phyloP scores from a whole-genome alignment of 2,113 vertebrate genomes.

The Lampris incognitus region DNA sequence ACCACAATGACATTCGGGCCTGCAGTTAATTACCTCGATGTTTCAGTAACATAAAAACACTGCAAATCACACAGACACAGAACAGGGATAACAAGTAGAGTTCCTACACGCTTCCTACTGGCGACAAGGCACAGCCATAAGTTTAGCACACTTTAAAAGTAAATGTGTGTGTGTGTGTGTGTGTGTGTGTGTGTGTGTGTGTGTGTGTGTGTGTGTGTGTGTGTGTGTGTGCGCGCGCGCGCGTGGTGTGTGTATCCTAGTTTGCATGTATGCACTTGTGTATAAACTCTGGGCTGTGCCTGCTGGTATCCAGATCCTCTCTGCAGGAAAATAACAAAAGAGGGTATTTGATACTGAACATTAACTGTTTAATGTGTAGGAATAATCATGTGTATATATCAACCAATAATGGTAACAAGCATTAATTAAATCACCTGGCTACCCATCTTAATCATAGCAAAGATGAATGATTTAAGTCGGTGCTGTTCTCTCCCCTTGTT shows the following conservation, averaged over 20 bases:
- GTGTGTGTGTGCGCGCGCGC: slow-evolving; percentile 6
- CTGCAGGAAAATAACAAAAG: slow-evolving; percentile 7
- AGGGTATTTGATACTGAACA: background rate
- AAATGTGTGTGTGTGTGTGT: slow-evolving; percentile 8
- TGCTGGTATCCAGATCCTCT: background rate
- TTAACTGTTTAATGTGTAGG: background rate
- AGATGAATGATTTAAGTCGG: slow-evolving; percentile 23
- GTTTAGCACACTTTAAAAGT: background rate
- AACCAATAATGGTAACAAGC: slow-evolving; percentile 30
- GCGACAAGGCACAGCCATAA: background rate
- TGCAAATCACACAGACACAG: slow-evolving; percentile 9
- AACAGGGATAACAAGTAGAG: background rate
- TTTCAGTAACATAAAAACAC: background rate
- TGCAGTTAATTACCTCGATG: no score
- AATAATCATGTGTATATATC: background rate
- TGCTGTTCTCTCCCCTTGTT: no score
- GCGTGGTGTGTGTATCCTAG: background rate
- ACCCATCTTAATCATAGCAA: slow-evolving; percentile 17
- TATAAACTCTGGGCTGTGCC: slow-evolving; percentile 7
- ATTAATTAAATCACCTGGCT: slow-evolving; percentile 23
- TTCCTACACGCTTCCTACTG: no score
- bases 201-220: slow-evolving; percentile 26
- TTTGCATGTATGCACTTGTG: slow-evolving; percentile 11
- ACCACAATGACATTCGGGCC: background rate
- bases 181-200: slow-evolving; percentile 26